A percentile compares a stretch with the other conserved stretches of the same genome.
phyloP scores from a whole-genome alignment of 2,888 invertebrate species.

The Halictus ligatus region DNA sequence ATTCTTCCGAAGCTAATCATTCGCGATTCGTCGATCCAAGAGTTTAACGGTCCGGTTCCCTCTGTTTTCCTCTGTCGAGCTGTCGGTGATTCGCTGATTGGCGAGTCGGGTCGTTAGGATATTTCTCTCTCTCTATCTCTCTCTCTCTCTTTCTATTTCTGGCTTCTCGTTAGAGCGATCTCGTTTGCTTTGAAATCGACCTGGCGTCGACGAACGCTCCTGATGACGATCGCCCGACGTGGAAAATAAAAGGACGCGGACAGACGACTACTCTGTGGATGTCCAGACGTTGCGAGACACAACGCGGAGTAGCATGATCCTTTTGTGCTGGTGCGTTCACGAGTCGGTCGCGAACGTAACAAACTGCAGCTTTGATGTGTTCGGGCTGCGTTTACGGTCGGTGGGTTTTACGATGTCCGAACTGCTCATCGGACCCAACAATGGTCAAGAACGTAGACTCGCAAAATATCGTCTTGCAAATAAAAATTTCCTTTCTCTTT shows the following conservation, averaged over 20 bases:
- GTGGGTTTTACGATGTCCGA: not conserved
- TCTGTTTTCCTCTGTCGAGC: not conserved
- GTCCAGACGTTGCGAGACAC: not conserved
- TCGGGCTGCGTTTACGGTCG: not conserved
- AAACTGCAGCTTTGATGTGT: conserved; percentile 1
- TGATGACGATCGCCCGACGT: conserved; percentile 6
- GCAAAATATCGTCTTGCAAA: not conserved
- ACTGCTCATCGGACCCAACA: not conserved
- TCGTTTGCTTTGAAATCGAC: conserved; percentile 11
- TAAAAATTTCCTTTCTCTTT: no score
- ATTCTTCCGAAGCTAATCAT: conserved; percentile 9
- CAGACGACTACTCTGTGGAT: not conserved
- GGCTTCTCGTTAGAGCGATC: conserved; percentile 12
- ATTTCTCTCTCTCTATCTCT: not conserved
- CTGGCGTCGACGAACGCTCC: conserved; percentile 2
- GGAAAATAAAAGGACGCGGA: not conserved
- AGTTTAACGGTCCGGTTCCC: conserved; percentile 11
- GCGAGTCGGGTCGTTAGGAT: not conserved
- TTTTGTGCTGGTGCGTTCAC: not conserved
- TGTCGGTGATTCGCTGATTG: not conserved
- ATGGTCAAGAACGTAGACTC: not conserved
- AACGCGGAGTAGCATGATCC: not conserved
- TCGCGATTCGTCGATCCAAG: not conserved
- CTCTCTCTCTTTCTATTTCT: not conserved
- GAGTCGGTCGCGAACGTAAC: not conserved